Evolutionary conservation across 2,797 vertebrate species (phyloP), one percentile per base, ranked within the genome.

Genomic region (Microctenopoma steveboyesi): DNA sequence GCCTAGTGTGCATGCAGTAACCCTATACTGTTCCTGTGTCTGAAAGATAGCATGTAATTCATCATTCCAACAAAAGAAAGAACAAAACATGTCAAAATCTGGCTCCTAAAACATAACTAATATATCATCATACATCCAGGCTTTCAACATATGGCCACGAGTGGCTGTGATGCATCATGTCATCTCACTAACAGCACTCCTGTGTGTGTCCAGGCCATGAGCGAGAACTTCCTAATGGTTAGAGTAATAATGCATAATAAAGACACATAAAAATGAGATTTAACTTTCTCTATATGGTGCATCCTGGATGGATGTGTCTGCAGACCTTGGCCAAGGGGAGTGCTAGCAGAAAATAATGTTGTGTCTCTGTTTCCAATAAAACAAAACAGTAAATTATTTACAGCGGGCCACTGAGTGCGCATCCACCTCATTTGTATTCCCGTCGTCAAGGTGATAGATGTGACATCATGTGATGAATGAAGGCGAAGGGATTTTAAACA

Each of bases 301-400:
- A 54, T 71, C 74, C 63, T 50, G 85, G 78, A 90, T 89, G 79
- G 80, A 90, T 90, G 85, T 71, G 82, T 82, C 84, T 84, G 74
- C 61, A 87, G 86, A 89, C 89, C 86, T 90, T 89, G 89, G 86
- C 86, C 88, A 89, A 89, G 89, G 87, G 87, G 91, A 89, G 74
- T 82, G 68, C 75, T 72, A 71, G 78, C 78, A 87, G 81, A 84
- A 88, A 91, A 90, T 88, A 90, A 92, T 89, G 89, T 90, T 82
- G 85, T 82, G 82, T 91, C 89, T 90, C 86, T 80, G 82, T 92
- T 92, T 92, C 91, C 87, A 91, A 92, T 92, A 92, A 93, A 93
- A 91, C 86, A 91, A 92, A 92, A 91, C 83, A 86, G 86, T 93
- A 90, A 93, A 93, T 92, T 89, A 93, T 94, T 94, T 92, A 94